A percentile compares a stretch with the other conserved stretches of the same genome.
Evolutionary conservation across 2,888 invertebrate species (phyloP).

Genomic region (Apodemia mormo): DNA sequence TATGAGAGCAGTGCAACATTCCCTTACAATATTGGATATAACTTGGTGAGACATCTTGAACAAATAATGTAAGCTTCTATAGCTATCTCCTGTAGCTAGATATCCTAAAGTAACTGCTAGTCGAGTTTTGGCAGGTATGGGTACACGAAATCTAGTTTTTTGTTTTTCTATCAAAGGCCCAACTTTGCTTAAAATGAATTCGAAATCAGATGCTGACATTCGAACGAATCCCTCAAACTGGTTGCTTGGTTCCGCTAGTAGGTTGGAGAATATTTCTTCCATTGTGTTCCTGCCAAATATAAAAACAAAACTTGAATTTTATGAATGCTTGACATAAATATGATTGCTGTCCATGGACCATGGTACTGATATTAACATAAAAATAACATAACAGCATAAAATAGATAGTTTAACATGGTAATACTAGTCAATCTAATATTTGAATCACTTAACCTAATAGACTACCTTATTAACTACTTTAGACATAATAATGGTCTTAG

Average conservation of each 20-base stretch:
- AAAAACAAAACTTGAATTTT: conserved; percentile 3
- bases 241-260: conserved; percentile 26
- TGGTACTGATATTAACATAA: no score
- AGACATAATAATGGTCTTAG: no score
- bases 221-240: conserved; percentile 22
- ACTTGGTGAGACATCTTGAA: conserved; percentile 22
- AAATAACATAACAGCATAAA: no score
- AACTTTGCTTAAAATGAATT: conserved; percentile 18
- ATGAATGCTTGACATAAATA: no score
- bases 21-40: conserved; percentile 18
- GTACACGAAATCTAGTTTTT: conserved; percentile 26
- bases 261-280: conserved; percentile 26
- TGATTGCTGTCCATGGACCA: no score
- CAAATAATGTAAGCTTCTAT: conserved; percentile 22
- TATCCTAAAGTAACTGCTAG: conserved; percentile 24
- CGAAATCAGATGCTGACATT: conserved; percentile 23
- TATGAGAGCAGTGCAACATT: conserved; percentile 23
- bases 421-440: no score
- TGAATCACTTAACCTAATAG: no score
- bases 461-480: no score
- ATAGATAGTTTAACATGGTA: no score
- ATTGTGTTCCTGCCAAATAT: conserved; percentile 21
- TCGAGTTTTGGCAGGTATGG: conserved; percentile 25
- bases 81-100: conserved; percentile 23
- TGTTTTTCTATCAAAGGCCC: conserved; percentile 19